Conservation (phyloP, 2,888 invertebrate genomes). For the Pachydiplax longipennis region DNA sequence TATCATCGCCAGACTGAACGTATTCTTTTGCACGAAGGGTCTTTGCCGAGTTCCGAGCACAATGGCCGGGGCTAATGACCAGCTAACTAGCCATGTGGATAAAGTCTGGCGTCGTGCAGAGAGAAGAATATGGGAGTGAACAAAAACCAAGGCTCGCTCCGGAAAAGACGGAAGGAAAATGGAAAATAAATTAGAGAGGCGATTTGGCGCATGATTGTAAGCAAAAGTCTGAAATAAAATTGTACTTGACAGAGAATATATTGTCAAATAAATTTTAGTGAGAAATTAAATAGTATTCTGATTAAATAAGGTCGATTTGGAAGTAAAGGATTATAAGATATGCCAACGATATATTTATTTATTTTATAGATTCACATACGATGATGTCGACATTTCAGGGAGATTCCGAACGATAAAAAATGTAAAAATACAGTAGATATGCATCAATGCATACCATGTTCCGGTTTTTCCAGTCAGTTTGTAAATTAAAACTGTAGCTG, state of each 20-base stretch:
- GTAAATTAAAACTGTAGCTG: no score
- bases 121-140: background rate
- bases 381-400: no score
- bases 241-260: background rate
- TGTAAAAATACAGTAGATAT: no score
- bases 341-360: no score
- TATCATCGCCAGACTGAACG: conserved; percentile 5
- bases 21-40: background rate
- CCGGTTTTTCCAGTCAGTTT: no score
- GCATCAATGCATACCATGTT: no score
- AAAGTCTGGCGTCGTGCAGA: background rate
- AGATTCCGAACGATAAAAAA: no score
- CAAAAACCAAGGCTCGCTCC: background rate
- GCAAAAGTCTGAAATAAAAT: background rate
- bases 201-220: background rate
- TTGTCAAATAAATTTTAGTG: no score
- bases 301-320: no score
- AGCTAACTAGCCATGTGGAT: conserved; percentile 13
- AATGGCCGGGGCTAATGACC: conserved; percentile 33
- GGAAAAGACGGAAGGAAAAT: background rate
- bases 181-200: background rate
- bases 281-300: no score
- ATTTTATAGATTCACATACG: no score
- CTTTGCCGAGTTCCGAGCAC: background rate
- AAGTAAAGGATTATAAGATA: no score